Percentiles rank a stretch among this genome's conserved stretches.
Conservation (phyloP, 1,140 invertebrate genomes). For the Alviniconcha marisindica region DNA sequence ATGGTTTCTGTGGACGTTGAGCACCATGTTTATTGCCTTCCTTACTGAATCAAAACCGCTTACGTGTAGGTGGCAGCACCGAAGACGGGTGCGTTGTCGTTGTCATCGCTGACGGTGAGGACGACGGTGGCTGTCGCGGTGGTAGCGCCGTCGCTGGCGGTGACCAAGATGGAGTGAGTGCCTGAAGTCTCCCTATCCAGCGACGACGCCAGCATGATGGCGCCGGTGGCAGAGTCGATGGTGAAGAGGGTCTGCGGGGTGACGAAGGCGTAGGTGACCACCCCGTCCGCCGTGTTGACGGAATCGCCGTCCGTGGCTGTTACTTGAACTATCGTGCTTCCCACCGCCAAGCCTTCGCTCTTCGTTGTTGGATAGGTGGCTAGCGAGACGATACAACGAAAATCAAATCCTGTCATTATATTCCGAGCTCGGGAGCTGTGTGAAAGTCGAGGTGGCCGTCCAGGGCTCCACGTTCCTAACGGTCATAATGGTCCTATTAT, state of each 20-base stretch:
- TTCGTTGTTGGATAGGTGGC: constrained; percentile 48
- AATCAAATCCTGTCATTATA: too few species aligned
- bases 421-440: too few species aligned
- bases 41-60: not conserved
- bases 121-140: constrained; percentile 50
- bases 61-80: constrained; percentile 51
- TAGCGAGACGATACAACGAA: too few species aligned
- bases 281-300: constrained; percentile 45
- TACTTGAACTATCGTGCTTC: constrained; percentile 51
- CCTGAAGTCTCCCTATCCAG: constrained; percentile 58
- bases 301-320: constrained; percentile 57
- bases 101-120: constrained; percentile 55
- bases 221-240: constrained; percentile 50
- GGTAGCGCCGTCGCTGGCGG: constrained; percentile 54
- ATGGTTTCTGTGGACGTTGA: not conserved
- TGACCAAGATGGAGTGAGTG: constrained; percentile 51
- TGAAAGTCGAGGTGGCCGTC: too few species aligned
- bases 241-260: constrained; percentile 42
- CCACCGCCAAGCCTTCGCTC: constrained; percentile 49
- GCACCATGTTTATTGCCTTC: not conserved
- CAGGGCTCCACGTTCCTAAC: too few species aligned
- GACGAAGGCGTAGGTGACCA: constrained; percentile 58
- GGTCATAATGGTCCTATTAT: too few species aligned
- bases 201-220: constrained; percentile 37
- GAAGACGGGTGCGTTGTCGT: constrained; percentile 61